Percentiles rank a stretch among this genome's conserved stretches.
phyloP scores from a whole-genome alignment of 1,140 invertebrate genomes.

The Drosophila micromelanica region DNA sequence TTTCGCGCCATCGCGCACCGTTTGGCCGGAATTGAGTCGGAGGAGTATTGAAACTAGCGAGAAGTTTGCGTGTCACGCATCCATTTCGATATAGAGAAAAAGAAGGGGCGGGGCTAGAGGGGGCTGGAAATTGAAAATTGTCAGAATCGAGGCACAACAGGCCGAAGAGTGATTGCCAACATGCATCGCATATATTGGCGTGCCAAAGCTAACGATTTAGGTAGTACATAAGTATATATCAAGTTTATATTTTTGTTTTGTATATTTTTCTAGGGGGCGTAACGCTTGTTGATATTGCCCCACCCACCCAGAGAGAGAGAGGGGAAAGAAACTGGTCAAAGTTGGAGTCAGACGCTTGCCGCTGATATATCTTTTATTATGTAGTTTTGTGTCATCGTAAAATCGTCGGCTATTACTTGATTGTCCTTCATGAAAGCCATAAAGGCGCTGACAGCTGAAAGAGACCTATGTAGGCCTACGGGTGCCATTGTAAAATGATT shows the following conservation, averaged over 20 bases:
- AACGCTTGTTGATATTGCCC: conserved; percentile 57
- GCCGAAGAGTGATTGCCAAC: conserved; percentile 69
- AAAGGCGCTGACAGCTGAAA: conserved; percentile 60
- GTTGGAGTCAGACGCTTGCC: conserved; percentile 19
- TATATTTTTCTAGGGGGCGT: conserved; percentile 11
- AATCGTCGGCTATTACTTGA: conserved; percentile 79
- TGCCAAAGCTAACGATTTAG: conserved; percentile 66
- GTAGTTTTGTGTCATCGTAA: conserved; percentile 80
- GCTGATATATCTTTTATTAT: conserved; percentile 80
- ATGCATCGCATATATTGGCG: conserved; percentile 70
- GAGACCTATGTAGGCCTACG: conserved; percentile 30
- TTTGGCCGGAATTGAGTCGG: background rate
- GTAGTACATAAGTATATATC: conserved; percentile 34
- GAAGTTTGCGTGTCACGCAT: conserved; percentile 55
- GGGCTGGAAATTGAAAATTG: conserved; percentile 60
- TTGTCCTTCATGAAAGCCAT: conserved; percentile 78
- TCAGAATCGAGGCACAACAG: conserved; percentile 48
- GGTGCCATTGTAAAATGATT: conserved; percentile 79
- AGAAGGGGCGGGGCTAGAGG: too few species aligned
- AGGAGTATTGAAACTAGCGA: conserved; percentile 5
- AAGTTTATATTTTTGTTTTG: background rate
- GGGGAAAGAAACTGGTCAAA: conserved; percentile 1
- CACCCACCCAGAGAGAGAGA: background rate
- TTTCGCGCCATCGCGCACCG: conserved; percentile 41
- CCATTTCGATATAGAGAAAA: conserved; percentile 40